Evolutionary conservation across 2,888 invertebrate genomes (phyloP), one percentile per base, ranked within the genome.

Genomic region (Rotaria sp.): DNA sequence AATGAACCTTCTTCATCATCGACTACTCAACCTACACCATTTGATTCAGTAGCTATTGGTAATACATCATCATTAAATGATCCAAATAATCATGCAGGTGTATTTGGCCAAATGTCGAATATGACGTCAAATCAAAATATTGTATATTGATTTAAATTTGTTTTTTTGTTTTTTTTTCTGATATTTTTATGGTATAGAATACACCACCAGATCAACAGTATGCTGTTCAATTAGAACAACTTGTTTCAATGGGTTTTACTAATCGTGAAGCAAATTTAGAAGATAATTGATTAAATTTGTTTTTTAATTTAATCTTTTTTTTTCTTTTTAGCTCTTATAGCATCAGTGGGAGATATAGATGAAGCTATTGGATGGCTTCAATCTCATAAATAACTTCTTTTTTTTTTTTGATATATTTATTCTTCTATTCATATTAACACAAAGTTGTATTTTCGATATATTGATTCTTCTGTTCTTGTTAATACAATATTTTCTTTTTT

Each of bases 251-350:
- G 98, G 98, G 98, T 85, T 98, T 98, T 92, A 94, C 95, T 87
- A 96, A 99, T 92, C 93, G 96, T 90, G 96, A 97, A 90, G 97
- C 96, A 88, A 99, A 99, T 92, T 93, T 98, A 90, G 96, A 96
- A 94, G 92, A 93, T 93, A 88, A 87, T 87, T 87, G 13, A 50
- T 50, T 15, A 50, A 15, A 21, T 26, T 24, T 8, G 13, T 30
- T 67, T 30, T n/a, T 67, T 13, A 35, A 13, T n/a, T n/a, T n/a
- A n/a, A 2, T 67, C 1, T 67, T 30, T 35, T 35, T 2, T 35
- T 24, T 18, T 55, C 1, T 8, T 89, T 90, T 88, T 90, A 92
- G 97, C 97, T 87, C 93, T 99, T 90, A 94, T 95, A 90, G 96
- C 97, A 87, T 96, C 97, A 86, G 95, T 96, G 91, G 98, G 98